Percentiles rank a stretch among this genome's conserved stretches.
Conservation (phyloP, 1,140 invertebrate genomes). For the Temnothorax nylanderi region DNA sequence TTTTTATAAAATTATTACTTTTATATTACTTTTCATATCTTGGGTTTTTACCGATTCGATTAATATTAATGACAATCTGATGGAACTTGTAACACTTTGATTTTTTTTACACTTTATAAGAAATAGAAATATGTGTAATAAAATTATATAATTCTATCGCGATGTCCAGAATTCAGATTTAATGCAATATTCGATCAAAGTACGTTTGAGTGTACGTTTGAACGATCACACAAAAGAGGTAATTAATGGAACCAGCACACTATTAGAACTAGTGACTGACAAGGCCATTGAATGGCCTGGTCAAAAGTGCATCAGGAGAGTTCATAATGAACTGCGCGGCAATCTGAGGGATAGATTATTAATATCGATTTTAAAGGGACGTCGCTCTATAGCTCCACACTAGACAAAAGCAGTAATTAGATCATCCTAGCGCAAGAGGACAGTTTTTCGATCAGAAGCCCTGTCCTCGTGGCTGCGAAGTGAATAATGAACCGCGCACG, state of each 20-base stretch:
- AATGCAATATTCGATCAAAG: neutral
- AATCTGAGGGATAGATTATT: constrained; percentile 14
- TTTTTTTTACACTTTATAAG: neutral
- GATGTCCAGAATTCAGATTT: neutral
- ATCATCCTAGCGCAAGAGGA: neutral
- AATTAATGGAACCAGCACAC: constrained; percentile 29
- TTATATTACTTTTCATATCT: neutral
- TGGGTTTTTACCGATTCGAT: neutral
- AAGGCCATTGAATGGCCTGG: neutral
- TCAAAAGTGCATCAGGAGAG: constrained; percentile 23
- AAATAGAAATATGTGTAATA: neutral
- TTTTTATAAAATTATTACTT: neutral
- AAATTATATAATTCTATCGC: neutral
- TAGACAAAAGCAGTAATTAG: constrained; percentile 14
- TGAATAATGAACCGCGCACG: constrained; percentile 1
- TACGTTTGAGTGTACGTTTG: neutral
- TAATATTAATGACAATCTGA: neutral
- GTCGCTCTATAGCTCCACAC: neutral
- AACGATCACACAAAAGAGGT: neutral
- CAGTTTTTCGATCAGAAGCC: neutral
- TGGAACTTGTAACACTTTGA: neutral
- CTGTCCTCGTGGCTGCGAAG: neutral
- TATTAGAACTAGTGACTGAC: constrained; percentile 4
- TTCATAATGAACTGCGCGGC: constrained; percentile 3
- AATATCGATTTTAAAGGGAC: constrained; percentile 31